Conservation (phyloP, 2,888 invertebrate species). For the Nymphalis c-album region DNA sequence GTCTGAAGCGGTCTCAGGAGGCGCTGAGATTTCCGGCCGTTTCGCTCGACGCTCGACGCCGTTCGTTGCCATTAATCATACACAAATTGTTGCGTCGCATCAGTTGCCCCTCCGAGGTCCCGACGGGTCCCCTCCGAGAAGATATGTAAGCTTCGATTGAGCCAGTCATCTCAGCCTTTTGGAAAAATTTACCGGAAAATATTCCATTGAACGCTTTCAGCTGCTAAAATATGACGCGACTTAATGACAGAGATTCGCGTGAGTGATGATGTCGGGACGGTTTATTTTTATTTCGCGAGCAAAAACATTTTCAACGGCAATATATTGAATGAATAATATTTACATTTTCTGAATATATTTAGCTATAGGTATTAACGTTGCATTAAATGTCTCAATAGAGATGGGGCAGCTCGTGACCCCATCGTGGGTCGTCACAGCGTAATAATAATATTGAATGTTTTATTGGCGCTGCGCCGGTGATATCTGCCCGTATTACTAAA, state of each 20-base stretch:
- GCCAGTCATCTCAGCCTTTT: slow-evolving; percentile 65
- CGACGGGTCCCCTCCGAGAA: slow-evolving; percentile 27
- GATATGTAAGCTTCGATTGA: slow-evolving; percentile 63
- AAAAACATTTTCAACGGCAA: not conserved
- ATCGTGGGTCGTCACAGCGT: slow-evolving; percentile 39
- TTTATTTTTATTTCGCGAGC: not conserved
- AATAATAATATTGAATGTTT: slow-evolving; percentile 70
- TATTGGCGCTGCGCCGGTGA: slow-evolving; percentile 53
- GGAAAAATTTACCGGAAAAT: slow-evolving; percentile 50
- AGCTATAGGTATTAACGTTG: slow-evolving; percentile 32
- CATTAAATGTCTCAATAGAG: slow-evolving; percentile 45
- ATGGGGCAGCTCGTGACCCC: slow-evolving; percentile 34
- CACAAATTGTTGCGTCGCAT: slow-evolving; percentile 56
- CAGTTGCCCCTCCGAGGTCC: slow-evolving; percentile 23
- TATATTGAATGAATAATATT: not conserved
- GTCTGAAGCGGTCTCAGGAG: slow-evolving; percentile 59
- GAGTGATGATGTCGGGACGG: slow-evolving; percentile 36
- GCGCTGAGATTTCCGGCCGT: slow-evolving; percentile 46
- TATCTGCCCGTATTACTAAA: slow-evolving; percentile 65
- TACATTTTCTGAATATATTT: not conserved
- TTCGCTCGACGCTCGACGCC: slow-evolving; percentile 37
- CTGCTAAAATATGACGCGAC: slow-evolving; percentile 41
- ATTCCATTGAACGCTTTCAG: slow-evolving; percentile 43
- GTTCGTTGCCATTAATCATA: slow-evolving; percentile 60
- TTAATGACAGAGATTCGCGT: slow-evolving; percentile 38